Percentiles rank a stretch among this genome's conserved stretches.
Conservation (phyloP, 2,113 vertebrate species). For the Australoheros scitulus region DNA sequence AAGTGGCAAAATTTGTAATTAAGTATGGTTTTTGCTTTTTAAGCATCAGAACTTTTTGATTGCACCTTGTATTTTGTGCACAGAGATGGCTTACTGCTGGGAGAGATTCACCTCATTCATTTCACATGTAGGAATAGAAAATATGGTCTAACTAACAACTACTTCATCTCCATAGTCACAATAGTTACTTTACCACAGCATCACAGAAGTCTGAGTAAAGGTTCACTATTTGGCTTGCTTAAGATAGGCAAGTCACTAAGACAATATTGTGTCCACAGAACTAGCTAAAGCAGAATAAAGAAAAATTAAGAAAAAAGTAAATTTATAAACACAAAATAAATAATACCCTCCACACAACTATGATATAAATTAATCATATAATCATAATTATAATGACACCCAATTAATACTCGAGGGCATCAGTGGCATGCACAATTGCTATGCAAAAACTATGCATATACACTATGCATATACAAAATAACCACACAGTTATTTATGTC, state of each 20-base stretch:
- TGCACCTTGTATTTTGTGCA: neutral
- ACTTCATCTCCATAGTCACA: no score
- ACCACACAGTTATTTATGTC: conserved; percentile 37
- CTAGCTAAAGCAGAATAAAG: neutral
- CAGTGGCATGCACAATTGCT: neutral
- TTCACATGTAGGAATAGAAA: neutral
- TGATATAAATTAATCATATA: neutral
- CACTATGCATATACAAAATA: conserved; percentile 29
- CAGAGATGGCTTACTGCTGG: neutral
- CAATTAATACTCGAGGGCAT: no score
- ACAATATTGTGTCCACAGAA: neutral
- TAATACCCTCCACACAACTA: neutral
- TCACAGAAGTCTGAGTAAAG: no score
- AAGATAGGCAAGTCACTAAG: no score
- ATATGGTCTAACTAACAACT: no score
- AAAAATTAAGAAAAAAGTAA: neutral
- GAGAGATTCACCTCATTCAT: neutral
- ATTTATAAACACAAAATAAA: no score
- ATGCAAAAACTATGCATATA: neutral
- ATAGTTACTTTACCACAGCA: no score
- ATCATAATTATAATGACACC: neutral
- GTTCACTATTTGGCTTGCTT: neutral
- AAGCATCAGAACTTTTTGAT: neutral
- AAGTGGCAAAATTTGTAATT: neutral
- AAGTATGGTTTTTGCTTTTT: neutral